Base-by-base conservation (phyloP, 2,113 vertebrate species). In the Clarias gariepinus region DNA sequence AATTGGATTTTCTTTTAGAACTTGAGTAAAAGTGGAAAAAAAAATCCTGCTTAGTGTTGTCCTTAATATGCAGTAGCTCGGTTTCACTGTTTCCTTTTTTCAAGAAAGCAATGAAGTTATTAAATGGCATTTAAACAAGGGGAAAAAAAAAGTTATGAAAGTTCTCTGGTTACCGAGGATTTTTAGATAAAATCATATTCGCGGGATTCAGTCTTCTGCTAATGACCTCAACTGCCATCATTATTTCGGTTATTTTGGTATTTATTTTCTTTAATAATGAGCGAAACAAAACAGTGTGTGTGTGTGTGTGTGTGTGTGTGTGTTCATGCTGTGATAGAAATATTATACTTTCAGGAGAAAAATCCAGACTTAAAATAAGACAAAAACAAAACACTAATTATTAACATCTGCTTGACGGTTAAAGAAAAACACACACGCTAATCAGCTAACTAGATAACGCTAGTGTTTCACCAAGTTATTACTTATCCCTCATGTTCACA, bases 1-100 rank as follows among this genome's bases (percentile, higher is more conserved):
- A 94, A 95, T 94, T 94, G 92, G 93, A 94, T 94, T 94, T 76
- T 92, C 82, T 86, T 92, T 93, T 91, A 93, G 92, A 95, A 92
- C 92, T 91, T 91, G 87, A 93, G 87, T 87, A 90, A 64, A 86
- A 89, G 92, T 88, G 21, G 87, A 84, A 79, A 5, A 78, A 19
- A 84, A 63, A 82, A 60, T n/a, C n/a, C 73, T n/a, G 71, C 78
- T 10, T 81, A 66, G 80, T 83, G 83, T 82, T 85, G 30, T 68
- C 36, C 85, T 76, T n/a, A 83, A 83, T n/a, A 41, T 76, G 12
- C 66, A 58, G 61, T 58, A 9, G 19, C 11, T 12, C 64, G 55
- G 68, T 36, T 10, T 12, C 36, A 71, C 60, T 71, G 9, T 16
- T 28, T 77, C 12, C 18, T 79, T 80, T 16, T 9, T 58, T 4